Base-by-base conservation (phyloP, 2,888 invertebrate species). In the Herminia tarsipennalis region DNA sequence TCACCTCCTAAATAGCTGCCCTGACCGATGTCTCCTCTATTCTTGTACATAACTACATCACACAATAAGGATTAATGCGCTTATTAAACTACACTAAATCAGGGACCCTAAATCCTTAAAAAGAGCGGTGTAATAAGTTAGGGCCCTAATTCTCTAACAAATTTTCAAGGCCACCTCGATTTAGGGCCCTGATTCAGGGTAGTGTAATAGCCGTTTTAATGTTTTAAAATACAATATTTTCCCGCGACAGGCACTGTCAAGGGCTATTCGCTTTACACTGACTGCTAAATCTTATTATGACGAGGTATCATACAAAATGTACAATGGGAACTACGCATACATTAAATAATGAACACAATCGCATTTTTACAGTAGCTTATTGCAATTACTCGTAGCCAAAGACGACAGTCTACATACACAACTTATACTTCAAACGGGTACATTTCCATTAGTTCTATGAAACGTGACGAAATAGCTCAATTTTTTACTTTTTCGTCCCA, bases 331-430 rank as follows among this genome's bases (percentile, higher is more conserved):
- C 71, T 80, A 77, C 68, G 70, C 66, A 70, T 73, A 78, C 67
- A 66, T 76, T 82, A 81, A 77, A 79, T 83, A 82, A 85, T 88
- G 88, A 88, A 87, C 88, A 88, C 88, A 87, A 80, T 82, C 32
- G 66, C 63, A 37, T 56, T 68, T 69, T 70, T 66, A 73, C 65
- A 73, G 48, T 63, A 78, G 78, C 81, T 78, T 76, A 76, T 72
- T 77, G 74, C 75, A 71, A 61, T 67, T 50, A 43, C 14, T 38
- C 46, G 63, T 49, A 64, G 61, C 66, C 66, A 44, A 56, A 48
- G 43, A 47, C 50, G 37, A 32, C 46, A 51, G n/a, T 39, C 43
- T 42, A 57, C 43, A 57, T 43, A 46, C 32, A 43, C 40, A 43
- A 40, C 37, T 9, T 56, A n/a, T 46, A 34, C 14, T 9, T 28